phyloP scores from a whole-genome alignment of 2,113 vertebrate genomes.

The Myxocyprinus asiaticus region DNA sequence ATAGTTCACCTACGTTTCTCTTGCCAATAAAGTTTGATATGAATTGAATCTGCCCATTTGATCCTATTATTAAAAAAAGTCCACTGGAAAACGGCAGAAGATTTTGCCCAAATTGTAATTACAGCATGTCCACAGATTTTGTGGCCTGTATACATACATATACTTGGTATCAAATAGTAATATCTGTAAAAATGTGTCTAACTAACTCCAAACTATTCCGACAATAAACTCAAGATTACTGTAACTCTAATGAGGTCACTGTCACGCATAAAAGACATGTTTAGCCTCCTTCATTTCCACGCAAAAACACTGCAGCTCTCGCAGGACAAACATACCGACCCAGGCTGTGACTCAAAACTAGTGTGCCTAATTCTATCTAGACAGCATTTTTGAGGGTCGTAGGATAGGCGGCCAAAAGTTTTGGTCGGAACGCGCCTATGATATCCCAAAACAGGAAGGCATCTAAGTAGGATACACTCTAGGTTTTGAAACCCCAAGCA shows the following conservation, averaged over 20 bases:
- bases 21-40: too few species aligned
- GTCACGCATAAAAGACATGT: not conserved
- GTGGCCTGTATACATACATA: too few species aligned
- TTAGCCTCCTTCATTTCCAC: not conserved
- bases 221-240: not conserved
- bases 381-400: not conserved
- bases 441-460: not conserved
- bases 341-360: not conserved
- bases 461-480: not conserved
- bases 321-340: not conserved
- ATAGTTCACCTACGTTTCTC: too few species aligned
- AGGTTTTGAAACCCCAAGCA: not conserved
- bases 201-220: too few species aligned
- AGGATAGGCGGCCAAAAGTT: too few species aligned
- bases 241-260: not conserved
- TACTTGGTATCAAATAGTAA: too few species aligned
- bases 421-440: not conserved
- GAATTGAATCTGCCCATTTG: too few species aligned
- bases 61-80: too few species aligned
- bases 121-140: too few species aligned
- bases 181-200: too few species aligned
- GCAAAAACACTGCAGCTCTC: not conserved
- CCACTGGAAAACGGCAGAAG: too few species aligned
- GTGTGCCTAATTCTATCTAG: not conserved
- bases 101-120: too few species aligned